Evolutionary conservation across 2,888 invertebrate genomes (phyloP), one percentile per base, ranked within the genome.

Genomic region (Ernsta delagoae): DNA sequence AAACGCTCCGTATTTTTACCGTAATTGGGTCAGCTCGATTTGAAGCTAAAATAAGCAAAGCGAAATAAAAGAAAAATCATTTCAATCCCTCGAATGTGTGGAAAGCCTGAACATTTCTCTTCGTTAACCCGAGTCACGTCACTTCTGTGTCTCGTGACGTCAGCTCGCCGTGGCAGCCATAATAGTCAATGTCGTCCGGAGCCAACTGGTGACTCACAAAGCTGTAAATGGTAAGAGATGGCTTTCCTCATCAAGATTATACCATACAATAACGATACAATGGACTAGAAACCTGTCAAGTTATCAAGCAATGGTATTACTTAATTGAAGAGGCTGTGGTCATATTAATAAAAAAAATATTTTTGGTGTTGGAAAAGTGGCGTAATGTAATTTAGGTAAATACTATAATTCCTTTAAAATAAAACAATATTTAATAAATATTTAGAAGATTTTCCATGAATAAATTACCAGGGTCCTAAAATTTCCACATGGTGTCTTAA

Each of bases 61-160:
- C 7, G 50, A 24, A 53, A 24, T 8, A 9, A 53, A 53, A 53
- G 53, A 53, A 53, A 53, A 53, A 8, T 24, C 53, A 24, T 24
- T 24, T 53, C 8, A 9, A 12, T 53, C 45, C 1, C 7, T 53
- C 24, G 9, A 9, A 53, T 24, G 53, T 9, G 53, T 24, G 67
- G 61, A 62, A 43, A 48, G 61, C 61, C 61, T 61, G 53, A 45
- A 11, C 56, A 67, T 67, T 67, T 67, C 67, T 48, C 67, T 61
- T 67, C 61, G 48, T 67, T 67, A 67, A 67, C 48, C 31, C 67
- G 24, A 48, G 54, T 67, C 67, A 67, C 67, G 67, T 67, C 60
- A 67, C 24, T 34, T 5, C 16, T 50, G 12, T 4, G 34, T 4
- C 53, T 24, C 12, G 67, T 61, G 61, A 67, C 61, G 67, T 62